These are phyloP conservation scores for Trachymyrmex cornetzi DNA, from an alignment of 1,140 invertebrate genomes.

Conservation along the genomic window DNA sequence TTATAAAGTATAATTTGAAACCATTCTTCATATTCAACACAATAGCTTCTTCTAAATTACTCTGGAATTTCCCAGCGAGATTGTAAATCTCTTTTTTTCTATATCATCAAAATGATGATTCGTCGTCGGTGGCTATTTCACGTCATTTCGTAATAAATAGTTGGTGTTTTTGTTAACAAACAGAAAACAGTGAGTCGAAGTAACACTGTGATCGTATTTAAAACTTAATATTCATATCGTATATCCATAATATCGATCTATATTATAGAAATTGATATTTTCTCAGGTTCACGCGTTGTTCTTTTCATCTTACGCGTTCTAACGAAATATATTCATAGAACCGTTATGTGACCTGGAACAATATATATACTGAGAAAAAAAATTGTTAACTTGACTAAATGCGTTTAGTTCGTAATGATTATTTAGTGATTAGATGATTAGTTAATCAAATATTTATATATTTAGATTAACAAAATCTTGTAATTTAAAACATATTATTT, in stretches of 20 bases:
- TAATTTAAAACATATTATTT: too few species aligned
- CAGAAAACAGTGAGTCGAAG: slow-evolving; percentile 22
- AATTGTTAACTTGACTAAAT: too few species aligned
- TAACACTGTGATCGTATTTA: slow-evolving; percentile 22
- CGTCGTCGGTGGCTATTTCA: neutral
- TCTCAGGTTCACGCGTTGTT: neutral
- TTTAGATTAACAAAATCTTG: too few species aligned
- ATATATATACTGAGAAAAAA: too few species aligned
- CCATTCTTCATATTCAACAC: neutral
- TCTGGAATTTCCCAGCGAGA: neutral
- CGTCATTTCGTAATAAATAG: slow-evolving; percentile 45
- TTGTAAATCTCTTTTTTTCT: slow-evolving; percentile 29
- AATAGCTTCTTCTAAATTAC: neutral
- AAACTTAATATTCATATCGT: slow-evolving; percentile 38
- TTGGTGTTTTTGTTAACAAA: slow-evolving; percentile 44
- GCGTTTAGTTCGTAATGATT: too few species aligned
- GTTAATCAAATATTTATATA: too few species aligned
- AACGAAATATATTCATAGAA: slow-evolving; percentile 7
- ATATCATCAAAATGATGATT: neutral
- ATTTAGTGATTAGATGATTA: too few species aligned
- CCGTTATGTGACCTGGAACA: neutral
- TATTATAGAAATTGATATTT: neutral
- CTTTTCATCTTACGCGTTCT: neutral
- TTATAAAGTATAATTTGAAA: slow-evolving; percentile 25
- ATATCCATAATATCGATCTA: neutral